phyloP scores from a whole-genome alignment of 2,113 vertebrate species.

The Oreotragus oreotragus region DNA sequence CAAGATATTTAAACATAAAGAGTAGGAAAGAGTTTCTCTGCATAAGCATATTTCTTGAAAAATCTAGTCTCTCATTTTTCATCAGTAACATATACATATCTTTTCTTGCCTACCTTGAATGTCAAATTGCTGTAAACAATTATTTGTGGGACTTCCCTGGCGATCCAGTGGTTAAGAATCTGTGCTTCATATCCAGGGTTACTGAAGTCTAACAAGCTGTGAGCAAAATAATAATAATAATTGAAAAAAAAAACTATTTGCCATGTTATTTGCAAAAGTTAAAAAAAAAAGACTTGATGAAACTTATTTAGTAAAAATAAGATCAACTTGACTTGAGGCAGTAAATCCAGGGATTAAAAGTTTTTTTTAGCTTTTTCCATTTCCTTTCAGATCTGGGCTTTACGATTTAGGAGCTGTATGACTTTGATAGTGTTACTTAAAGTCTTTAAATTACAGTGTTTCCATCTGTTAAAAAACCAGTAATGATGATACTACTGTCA shows the following conservation, averaged over 20 bases:
- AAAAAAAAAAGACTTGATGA: neutral
- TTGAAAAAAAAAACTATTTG: neutral
- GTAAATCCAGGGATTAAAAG: neutral
- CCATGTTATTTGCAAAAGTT: neutral
- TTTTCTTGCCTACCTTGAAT: neutral
- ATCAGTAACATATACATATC: neutral
- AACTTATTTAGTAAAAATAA: neutral
- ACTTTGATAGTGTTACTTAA: neutral
- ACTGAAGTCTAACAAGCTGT: neutral
- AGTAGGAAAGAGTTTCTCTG: neutral
- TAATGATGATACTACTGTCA: neutral
- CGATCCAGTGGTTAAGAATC: neutral
- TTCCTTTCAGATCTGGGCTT: neutral
- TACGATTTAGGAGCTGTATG: neutral
- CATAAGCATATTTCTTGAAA: neutral
- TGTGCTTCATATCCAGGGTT: neutral
- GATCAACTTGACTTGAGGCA: neutral
- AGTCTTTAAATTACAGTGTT: neutral
- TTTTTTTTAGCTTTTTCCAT: neutral
- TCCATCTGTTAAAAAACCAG: neutral
- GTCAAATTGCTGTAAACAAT: neutral
- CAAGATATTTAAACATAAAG: neutral
- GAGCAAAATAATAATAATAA: neutral
- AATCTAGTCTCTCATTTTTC: neutral
- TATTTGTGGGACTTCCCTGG: neutral